Evolutionary conservation across 1,140 invertebrate genomes (phyloP), one percentile per base, ranked within the genome.

Genomic region (Zaprionus gabonicus): DNA sequence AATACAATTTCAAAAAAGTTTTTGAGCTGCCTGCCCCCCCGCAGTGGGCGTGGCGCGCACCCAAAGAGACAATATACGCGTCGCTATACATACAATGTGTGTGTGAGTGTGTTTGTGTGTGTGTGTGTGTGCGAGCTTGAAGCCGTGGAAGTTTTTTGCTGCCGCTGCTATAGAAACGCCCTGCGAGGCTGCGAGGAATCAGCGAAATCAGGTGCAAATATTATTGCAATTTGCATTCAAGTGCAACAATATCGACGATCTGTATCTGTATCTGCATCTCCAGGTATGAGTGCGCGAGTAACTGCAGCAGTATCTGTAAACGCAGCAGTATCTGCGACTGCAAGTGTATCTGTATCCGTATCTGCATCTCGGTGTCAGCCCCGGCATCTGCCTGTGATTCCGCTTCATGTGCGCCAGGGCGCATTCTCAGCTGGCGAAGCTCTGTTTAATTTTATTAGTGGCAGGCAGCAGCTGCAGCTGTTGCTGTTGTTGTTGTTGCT

Each of bases 141-240:
- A n/a, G 10, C 13, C 9, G 27, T 4, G 20, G 28, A 31, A 13
- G 25, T n/a, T 65, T 67, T 73, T 55, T 53, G 44, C 68, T 56
- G 28, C n/a, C 15, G 38, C 13, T 41, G 38, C n/a, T 17, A 46
- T 46, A 9, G 41, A 17, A 17, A 44, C 41, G 41, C 41, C 7
- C 41, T 7, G 7, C 41, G n/a, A 46, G 41, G n/a, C 41, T 15
- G 38, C 28, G 25, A 51, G 64, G 55, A 69, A 58, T 69, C 72
- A 87, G 58, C 63, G 56, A 73, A 84, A 88, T 88, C 81, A 88
- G 84, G 78, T 90, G 84, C 85, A 90, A 87, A 87, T 88, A 88
- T 87, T 87, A 75, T 88, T 87, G 76, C 70, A 88, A 38, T 88
- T 87, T 87, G 57, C 76, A 71, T 56, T 69, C 76, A 51, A 64